These are phyloP conservation scores for Hydrozoanthus gracilis DNA, from an alignment of 92 coral and sea anemone genomes.

Conservation along the genomic window DNA sequence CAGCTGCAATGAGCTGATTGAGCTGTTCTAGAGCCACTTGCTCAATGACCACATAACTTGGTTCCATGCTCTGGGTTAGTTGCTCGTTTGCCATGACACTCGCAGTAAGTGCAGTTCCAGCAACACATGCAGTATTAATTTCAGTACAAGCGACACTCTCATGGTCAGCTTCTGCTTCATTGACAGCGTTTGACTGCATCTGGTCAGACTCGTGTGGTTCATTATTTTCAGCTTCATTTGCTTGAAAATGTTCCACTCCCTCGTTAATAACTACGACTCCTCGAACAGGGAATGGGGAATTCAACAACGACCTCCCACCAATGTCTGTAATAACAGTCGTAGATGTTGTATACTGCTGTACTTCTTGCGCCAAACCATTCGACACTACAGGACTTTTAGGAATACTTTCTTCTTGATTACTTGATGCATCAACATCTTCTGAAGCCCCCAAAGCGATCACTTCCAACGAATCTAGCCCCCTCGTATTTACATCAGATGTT, in stretches of 20 bases:
- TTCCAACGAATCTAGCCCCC: conserved; percentile 3
- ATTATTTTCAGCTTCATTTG: conserved; percentile 6
- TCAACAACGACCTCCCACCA: conserved; percentile 27
- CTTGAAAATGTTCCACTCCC: conserved; percentile 26
- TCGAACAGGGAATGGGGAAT: conserved; percentile 29
- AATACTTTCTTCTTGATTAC: conserved; percentile 24
- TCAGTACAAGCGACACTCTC: conserved; percentile 7
- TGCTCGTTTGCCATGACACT: conserved; percentile 29
- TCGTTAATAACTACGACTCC: conserved; percentile 40
- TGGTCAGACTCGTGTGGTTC: not conserved
- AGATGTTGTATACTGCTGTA: conserved; percentile 25
- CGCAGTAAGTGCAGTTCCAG: not conserved
- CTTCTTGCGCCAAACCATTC: conserved; percentile 35
- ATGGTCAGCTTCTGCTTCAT: conserved; percentile 3
- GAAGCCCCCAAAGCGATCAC: conserved; percentile 77
- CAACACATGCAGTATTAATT: not conserved
- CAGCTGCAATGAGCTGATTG: conserved; percentile 42
- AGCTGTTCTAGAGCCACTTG: conserved; percentile 79
- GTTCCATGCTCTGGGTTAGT: conserved; percentile 38
- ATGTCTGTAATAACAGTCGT: conserved; percentile 23
- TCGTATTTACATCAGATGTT: conserved; percentile 25
- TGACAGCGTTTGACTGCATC: not conserved
- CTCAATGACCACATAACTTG: conserved; percentile 77
- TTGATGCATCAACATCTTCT: conserved; percentile 74
- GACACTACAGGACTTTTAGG: conserved; percentile 13